Evolutionary conservation across 2,113 vertebrate species (phyloP).

Genomic region (Nycticorax nycticorax): DNA sequence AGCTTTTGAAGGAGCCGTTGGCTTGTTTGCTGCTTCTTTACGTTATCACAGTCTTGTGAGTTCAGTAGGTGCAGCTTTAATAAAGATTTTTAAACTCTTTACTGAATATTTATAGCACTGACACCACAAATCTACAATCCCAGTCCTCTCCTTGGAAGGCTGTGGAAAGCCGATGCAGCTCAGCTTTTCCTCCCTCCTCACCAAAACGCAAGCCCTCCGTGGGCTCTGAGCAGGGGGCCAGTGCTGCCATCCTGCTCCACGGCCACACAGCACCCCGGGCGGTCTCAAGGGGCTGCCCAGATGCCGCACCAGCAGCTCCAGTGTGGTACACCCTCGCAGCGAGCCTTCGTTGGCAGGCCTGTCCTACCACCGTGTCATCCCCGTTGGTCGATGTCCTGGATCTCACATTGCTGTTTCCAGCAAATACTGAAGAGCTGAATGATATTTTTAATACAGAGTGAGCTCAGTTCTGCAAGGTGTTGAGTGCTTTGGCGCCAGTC

Average conservation of each 20-base stretch:
- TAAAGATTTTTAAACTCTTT: neutral
- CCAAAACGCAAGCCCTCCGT: fast-evolving
- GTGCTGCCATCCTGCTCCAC: neutral
- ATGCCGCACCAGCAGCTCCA: fast-evolving
- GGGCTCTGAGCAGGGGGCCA: neutral
- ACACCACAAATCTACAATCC: neutral
- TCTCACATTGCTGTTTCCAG: neutral
- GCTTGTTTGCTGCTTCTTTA: neutral
- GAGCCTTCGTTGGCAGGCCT: neutral
- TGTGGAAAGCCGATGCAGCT: neutral
- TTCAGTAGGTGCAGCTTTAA: neutral
- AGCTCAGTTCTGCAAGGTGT: neutral
- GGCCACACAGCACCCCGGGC: too few relatives aligned
- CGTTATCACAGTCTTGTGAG: neutral
- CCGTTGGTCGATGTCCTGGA: neutral
- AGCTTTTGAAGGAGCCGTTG: neutral
- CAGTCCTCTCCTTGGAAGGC: neutral
- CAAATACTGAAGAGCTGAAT: neutral
- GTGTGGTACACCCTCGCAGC: neutral
- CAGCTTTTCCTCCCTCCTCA: neutral
- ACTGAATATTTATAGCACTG: neutral
- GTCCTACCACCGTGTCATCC: fast-evolving
- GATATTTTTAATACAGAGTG: neutral
- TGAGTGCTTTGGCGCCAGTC: neutral
- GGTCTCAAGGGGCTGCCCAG: fast-evolving